phyloP scores from a whole-genome alignment of 2,797 vertebrate genomes.

The Catamblyrhynchus diadema region DNA sequence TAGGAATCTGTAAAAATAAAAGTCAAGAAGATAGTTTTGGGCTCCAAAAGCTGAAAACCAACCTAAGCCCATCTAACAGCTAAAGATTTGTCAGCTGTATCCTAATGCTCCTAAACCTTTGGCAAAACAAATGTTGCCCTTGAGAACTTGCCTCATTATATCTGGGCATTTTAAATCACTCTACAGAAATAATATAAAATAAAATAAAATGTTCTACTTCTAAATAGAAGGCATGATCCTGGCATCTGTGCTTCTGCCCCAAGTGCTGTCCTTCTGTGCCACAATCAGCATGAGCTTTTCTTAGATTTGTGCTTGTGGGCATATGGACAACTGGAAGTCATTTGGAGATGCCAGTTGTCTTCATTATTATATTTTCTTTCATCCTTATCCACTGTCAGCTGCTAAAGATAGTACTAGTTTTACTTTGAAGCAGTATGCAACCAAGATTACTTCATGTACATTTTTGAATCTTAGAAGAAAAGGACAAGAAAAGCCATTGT shows the following conservation, averaged over 20 bases:
- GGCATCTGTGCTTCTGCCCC: constrained; percentile 65
- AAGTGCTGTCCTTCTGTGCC: constrained; percentile 56
- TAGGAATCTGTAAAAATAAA: constrained; percentile 65
- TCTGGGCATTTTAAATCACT: constrained; percentile 50
- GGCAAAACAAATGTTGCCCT: constrained; percentile 51
- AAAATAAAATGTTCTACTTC: constrained; percentile 67
- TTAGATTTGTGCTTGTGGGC: constrained; percentile 60
- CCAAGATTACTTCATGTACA: neutral
- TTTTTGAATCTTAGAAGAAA: neutral
- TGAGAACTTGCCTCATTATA: constrained; percentile 45
- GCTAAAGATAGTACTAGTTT: neutral
- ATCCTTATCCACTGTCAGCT: neutral
- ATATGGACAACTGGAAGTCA: constrained; percentile 62
- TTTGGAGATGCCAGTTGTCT: constrained; percentile 55
- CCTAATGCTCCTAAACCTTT: constrained; percentile 60
- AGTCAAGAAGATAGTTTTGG: constrained; percentile 47
- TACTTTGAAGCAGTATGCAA: neutral
- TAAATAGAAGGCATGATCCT: constrained; percentile 49
- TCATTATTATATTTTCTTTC: neutral
- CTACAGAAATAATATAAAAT: neutral
- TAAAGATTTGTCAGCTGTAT: constrained; percentile 65
- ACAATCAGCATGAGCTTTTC: constrained; percentile 63
- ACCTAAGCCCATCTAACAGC: constrained; percentile 54
- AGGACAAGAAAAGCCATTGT: neutral
- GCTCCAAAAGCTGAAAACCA: constrained; percentile 48